phyloP scores from a whole-genome alignment of 2,888 invertebrate genomes.

The Tachina fera region DNA sequence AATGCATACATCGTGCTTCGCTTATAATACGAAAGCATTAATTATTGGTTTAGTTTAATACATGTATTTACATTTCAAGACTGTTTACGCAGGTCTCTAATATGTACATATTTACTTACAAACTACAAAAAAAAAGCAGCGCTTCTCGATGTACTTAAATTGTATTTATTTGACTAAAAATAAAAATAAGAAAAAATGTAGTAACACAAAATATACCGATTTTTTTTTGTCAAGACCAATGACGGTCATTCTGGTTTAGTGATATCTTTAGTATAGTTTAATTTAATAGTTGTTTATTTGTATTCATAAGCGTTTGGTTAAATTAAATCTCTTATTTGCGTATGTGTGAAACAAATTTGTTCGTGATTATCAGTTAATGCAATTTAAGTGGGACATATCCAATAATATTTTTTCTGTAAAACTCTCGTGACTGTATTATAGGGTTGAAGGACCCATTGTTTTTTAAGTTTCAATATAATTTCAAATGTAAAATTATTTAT shows the following conservation, averaged over 20 bases:
- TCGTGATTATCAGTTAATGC: constrained; percentile 50
- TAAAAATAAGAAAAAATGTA: not conserved
- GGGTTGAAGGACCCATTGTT: too few species aligned
- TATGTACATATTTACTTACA: not conserved
- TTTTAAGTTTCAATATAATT: too few species aligned
- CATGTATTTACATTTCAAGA: too few species aligned
- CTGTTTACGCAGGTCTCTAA: too few species aligned
- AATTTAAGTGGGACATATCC: constrained; percentile 51
- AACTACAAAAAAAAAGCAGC: not conserved
- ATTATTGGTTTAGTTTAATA: too few species aligned
- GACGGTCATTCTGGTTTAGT: constrained; percentile 67
- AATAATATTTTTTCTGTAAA: not conserved
- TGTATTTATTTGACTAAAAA: constrained; percentile 29
- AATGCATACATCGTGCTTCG: too few species aligned
- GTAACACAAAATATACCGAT: constrained; percentile 4
- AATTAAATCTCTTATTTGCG: constrained; percentile 36
- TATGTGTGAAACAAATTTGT: constrained; percentile 38
- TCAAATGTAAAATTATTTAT: too few species aligned
- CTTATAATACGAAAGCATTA: too few species aligned
- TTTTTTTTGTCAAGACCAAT: constrained; percentile 56
- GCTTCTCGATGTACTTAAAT: constrained; percentile 25
- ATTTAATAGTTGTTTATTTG: constrained; percentile 50
- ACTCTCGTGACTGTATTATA: too few species aligned
- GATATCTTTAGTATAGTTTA: constrained; percentile 43
- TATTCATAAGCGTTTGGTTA: constrained; percentile 7